These are phyloP conservation scores for Drosophila ambigua DNA, from an alignment of 1,140 invertebrate species.

Conservation along the genomic window DNA sequence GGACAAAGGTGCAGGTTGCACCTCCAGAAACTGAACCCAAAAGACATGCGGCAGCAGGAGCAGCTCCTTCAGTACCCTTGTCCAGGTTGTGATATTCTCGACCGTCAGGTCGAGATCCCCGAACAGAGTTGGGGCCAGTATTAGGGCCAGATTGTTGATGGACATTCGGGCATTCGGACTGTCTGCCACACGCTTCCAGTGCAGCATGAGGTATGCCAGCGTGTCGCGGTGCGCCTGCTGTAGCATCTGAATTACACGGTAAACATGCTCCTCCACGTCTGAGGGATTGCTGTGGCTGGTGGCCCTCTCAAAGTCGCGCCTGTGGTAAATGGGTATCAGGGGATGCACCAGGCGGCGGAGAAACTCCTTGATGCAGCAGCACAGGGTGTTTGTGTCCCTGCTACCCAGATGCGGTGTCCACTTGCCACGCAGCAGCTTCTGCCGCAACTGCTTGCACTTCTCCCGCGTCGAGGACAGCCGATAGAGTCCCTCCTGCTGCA, in stretches of 20 bases:
- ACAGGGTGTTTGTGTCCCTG: slow-evolving; percentile 91
- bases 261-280: slow-evolving; percentile 84
- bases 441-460: slow-evolving; percentile 93
- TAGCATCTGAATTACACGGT: slow-evolving; percentile 88
- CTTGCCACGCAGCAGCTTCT: slow-evolving; percentile 90
- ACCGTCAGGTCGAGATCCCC: slow-evolving; percentile 84
- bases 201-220: slow-evolving; percentile 92
- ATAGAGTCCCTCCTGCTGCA: slow-evolving; percentile 95
- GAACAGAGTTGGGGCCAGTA: slow-evolving; percentile 93
- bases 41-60: slow-evolving; percentile 50
- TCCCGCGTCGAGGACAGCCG: slow-evolving; percentile 93
- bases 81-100: slow-evolving; percentile 58
- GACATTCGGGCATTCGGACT: slow-evolving; percentile 91
- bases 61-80: slow-evolving; percentile 49
- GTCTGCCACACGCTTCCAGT: slow-evolving; percentile 89
- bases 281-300: slow-evolving; percentile 83
- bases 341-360: slow-evolving; percentile 91
- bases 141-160: slow-evolving; percentile 89
- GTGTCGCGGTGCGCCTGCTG: slow-evolving; percentile 94
- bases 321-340: slow-evolving; percentile 89
- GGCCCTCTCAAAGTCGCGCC: slow-evolving; percentile 90
- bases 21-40: slow-evolving; percentile 65
- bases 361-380: slow-evolving; percentile 95
- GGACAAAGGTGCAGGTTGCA: slow-evolving; percentile 34
- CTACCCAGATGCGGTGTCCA: slow-evolving; percentile 89